Percentiles rank a stretch among this genome's conserved stretches.
Evolutionary conservation across 2,888 invertebrate genomes (phyloP).

Genomic region (Lycia hirtaria): DNA sequence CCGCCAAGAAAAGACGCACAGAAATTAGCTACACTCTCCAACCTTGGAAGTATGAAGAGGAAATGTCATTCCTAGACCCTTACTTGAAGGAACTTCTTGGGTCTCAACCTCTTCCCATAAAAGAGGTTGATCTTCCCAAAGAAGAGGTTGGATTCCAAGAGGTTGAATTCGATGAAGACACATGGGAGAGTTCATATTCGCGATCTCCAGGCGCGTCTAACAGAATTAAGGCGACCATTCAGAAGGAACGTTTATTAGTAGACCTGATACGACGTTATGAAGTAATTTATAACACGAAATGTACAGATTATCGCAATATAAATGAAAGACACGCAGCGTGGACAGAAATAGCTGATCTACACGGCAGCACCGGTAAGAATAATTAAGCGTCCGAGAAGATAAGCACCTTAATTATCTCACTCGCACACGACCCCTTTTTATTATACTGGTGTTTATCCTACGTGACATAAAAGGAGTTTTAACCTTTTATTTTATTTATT

Average conservation of each 20-base stretch:
- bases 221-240: neutral
- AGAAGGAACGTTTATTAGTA: neutral
- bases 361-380: conserved; percentile 8
- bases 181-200: neutral
- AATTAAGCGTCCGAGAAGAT: neutral
- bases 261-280: conserved; percentile 2
- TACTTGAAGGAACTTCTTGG: neutral
- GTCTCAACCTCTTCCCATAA: too few relatives aligned
- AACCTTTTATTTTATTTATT: too few relatives aligned
- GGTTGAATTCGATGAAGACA: conserved; percentile 1
- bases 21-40: neutral
- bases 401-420: too few relatives aligned
- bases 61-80: conserved; percentile 6
- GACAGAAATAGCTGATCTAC: conserved; percentile 6
- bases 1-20: neutral
- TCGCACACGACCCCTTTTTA: too few relatives aligned
- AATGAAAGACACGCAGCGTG: conserved; percentile 4
- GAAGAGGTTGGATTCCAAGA: conserved; percentile 1
- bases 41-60: conserved; percentile 2
- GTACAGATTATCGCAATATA: neutral
- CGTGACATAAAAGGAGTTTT: too few relatives aligned
- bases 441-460: too few relatives aligned
- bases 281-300: conserved; percentile 5
- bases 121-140: neutral
- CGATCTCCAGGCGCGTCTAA: neutral